Evolutionary conservation across 2,888 invertebrate species (phyloP).

Genomic region (Boloria selene): DNA sequence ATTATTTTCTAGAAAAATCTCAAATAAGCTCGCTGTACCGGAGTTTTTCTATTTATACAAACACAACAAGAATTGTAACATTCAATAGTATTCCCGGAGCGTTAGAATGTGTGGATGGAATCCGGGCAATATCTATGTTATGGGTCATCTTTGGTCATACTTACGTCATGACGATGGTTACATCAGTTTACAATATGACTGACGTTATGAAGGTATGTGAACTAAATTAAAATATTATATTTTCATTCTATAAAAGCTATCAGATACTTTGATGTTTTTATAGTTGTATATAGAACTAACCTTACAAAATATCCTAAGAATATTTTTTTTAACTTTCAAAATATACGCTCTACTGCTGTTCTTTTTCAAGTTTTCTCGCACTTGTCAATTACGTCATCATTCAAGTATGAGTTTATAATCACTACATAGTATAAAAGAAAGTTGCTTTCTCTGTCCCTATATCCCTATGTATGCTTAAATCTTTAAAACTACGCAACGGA

Average conservation of each 20-base stretch:
- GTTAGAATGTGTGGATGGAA: constrained; percentile 71
- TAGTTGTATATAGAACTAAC: too few species aligned
- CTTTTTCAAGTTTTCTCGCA: too few species aligned
- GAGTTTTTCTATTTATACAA: constrained; percentile 64
- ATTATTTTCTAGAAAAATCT: constrained; percentile 50
- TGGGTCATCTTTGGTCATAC: constrained; percentile 76
- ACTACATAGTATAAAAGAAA: too few species aligned
- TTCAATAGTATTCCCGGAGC: constrained; percentile 56
- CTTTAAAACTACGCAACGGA: too few species aligned
- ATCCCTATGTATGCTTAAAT: too few species aligned
- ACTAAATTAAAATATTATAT: not conserved
- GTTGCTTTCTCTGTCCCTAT: too few species aligned
- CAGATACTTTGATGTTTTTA: too few species aligned
- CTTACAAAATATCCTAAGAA: too few species aligned
- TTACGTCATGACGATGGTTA: constrained; percentile 43
- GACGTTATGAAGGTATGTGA: constrained; percentile 14
- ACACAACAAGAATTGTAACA: constrained; percentile 62
- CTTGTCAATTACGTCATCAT: too few species aligned
- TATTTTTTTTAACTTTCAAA: too few species aligned
- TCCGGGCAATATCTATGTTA: constrained; percentile 70
- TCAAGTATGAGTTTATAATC: too few species aligned
- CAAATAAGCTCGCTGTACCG: constrained; percentile 47
- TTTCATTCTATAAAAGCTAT: not conserved
- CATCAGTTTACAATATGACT: constrained; percentile 13
- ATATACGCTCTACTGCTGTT: too few species aligned